Evolutionary conservation across 2,888 invertebrate genomes (phyloP).

Genomic region (Rotaria macrura): DNA sequence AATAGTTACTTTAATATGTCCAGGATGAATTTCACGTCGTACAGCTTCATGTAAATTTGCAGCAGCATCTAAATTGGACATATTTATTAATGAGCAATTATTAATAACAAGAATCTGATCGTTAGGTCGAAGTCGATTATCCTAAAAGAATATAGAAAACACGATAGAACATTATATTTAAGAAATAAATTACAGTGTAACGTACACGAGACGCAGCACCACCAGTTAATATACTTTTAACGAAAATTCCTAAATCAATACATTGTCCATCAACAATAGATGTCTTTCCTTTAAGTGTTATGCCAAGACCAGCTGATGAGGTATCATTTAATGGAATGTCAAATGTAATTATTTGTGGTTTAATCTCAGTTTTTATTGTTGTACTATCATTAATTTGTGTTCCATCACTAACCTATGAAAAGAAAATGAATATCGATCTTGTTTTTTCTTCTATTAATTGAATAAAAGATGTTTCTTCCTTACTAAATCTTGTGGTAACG

Average conservation of each 20-base stretch:
- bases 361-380: neutral
- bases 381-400: no score
- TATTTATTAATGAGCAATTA: constrained; percentile 27
- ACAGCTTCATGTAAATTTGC: constrained; percentile 30
- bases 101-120: constrained; percentile 33
- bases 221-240: constrained; percentile 29
- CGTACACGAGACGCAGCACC: constrained; percentile 29
- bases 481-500: constrained; percentile 14
- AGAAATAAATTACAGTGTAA: no score
- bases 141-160: no score
- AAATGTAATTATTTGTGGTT: constrained; percentile 28
- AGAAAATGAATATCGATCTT: no score
- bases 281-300: constrained; percentile 32
- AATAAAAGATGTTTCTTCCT: neutral
- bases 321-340: constrained; percentile 31
- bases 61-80: constrained; percentile 30
- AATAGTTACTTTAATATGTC: constrained; percentile 30
- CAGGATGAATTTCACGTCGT: constrained; percentile 28
- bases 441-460: no score
- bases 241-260: constrained; percentile 31
- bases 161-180: no score
- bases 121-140: constrained; percentile 26
- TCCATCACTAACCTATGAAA: neutral
- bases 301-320: constrained; percentile 32
- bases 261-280: constrained; percentile 25